Base-by-base conservation (phyloP, 2,113 vertebrate genomes). In the Pteruthius melanotis region DNA sequence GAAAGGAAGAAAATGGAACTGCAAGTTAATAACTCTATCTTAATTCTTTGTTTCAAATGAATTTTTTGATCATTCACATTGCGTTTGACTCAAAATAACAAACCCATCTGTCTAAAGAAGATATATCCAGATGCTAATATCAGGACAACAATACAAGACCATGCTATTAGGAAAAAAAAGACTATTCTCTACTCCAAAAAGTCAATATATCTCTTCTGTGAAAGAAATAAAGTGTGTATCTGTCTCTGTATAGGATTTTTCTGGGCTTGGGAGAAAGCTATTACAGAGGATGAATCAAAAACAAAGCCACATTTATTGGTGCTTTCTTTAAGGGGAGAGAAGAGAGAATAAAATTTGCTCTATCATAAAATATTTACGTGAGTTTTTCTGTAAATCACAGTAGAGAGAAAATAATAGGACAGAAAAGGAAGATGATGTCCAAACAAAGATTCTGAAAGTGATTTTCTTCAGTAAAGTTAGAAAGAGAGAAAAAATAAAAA, bases 321-420 rank as follows among this genome's bases (percentile, higher is more conserved):
- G 53, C 19, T 82, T 95, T 79, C 84, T 90, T 76, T 68, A 81
- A 83, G 30, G 40, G 60, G 47, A 75, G 8, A 80, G 61, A 90
- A 82, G 31, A 35, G 69, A 87, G 72, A 87, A 75, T 45, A 79
- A 95, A 95, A 93, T 66, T 88, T 70, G 13, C 42, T 81, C 78
- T 33, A 81, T 76, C 76, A 81, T 92, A 87, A 94, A 95, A 95
- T 80, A 95, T 96, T 96, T 84, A 95, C 71, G 47, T 33, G 11
- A 0, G 2, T 0, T 26, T 76, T 83, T 87, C 70, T 63, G 44
- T 88, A 88, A 92, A 93, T 82, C 83, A 84, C 59, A 79, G 56
- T 6, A 39, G 61, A 91, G 80, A 87, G 69, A 87, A 87, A 96
- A 92, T 72, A 92, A 93, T 19, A 72, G n/a, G 57, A 76, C 22